Evolutionary conservation across 2,888 invertebrate genomes (phyloP).

Genomic region (Cryptops parisi): DNA sequence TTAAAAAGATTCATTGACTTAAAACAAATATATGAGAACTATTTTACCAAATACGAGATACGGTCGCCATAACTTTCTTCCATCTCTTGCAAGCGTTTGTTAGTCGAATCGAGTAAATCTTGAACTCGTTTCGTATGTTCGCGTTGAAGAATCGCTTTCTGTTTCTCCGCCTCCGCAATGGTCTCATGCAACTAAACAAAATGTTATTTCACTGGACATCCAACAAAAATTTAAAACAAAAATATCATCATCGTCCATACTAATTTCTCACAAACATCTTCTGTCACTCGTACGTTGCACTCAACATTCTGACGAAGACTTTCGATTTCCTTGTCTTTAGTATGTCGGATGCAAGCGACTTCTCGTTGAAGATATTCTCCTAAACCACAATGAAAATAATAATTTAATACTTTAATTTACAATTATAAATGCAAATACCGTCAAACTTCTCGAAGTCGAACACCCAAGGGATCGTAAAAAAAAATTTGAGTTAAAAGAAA

Average conservation of each 20-base stretch:
- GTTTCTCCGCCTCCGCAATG: constrained; percentile 8
- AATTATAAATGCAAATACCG: no score
- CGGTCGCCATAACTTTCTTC: constrained; percentile 12
- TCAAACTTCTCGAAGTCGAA: no score
- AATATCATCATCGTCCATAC: background rate
- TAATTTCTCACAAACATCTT: background rate
- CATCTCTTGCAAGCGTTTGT: constrained; percentile 7
- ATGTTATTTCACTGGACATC: no score
- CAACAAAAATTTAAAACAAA: no score
- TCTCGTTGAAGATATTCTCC: background rate
- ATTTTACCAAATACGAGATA: constrained; percentile 6
- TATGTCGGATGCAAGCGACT: background rate
- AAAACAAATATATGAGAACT: no score
- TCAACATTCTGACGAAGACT: background rate
- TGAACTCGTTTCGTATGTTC: constrained; percentile 7
- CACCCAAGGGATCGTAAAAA: no score
- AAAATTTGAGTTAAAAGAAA: no score
- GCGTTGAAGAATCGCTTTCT: constrained; percentile 2
- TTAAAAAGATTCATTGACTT: no score
- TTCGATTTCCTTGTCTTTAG: background rate
- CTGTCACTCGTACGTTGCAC: background rate
- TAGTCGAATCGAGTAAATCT: constrained; percentile 9
- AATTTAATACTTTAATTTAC: no score
- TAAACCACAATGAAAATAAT: no score
- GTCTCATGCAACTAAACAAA: constrained; percentile 8